Percentiles rank a stretch among this genome's conserved stretches.
phyloP scores from a whole-genome alignment of 35 echinoderm and acorn worm genomes.

The Strongylocentrotus purpuratus region DNA sequence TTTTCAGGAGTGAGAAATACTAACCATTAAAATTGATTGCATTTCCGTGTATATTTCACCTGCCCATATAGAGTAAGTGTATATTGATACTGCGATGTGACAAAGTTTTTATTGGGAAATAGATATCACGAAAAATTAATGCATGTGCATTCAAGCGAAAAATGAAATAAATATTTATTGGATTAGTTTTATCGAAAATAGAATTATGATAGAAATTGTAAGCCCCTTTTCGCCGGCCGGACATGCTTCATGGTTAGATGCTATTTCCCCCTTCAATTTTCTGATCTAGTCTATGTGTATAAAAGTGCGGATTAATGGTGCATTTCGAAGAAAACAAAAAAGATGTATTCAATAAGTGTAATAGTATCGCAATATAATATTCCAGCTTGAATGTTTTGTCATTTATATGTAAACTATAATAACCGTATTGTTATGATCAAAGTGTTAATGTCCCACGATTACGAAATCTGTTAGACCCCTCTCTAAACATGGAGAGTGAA shows the following conservation, averaged over 20 bases:
- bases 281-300: too few relatives aligned
- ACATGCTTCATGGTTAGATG: not conserved
- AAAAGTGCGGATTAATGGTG: too few relatives aligned
- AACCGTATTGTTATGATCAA: too few relatives aligned
- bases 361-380: too few relatives aligned
- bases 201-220: not conserved
- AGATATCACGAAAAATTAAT: not conserved
- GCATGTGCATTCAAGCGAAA: not conserved
- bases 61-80: not conserved
- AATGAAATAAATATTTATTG: not conserved
- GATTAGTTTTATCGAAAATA: not conserved
- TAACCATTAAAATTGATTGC: not conserved
- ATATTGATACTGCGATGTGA: not conserved
- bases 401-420: too few relatives aligned
- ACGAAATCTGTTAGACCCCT: too few relatives aligned
- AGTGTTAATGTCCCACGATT: too few relatives aligned
- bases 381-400: too few relatives aligned
- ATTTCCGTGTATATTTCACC: not conserved
- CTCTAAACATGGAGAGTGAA: too few relatives aligned
- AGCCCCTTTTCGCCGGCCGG: not conserved
- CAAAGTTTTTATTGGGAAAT: not conserved
- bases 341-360: too few relatives aligned
- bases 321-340: too few relatives aligned
- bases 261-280: too few relatives aligned
- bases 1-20: not conserved